Percentiles rank a stretch among this genome's conserved stretches.
phyloP scores from a whole-genome alignment of 92 coral and sea anemone species.

The Porites cylindrica region DNA sequence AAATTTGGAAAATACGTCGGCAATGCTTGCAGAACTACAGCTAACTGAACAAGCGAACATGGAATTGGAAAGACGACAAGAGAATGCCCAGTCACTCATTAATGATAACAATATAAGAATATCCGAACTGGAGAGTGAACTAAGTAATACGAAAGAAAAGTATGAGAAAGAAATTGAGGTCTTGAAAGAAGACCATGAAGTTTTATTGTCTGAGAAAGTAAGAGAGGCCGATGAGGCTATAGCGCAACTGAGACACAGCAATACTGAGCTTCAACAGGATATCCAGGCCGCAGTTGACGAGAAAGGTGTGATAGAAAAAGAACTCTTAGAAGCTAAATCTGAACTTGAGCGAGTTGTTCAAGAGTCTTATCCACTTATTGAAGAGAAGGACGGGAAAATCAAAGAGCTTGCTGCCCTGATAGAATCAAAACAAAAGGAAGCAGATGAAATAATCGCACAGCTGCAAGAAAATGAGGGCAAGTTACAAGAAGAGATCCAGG shows the following conservation, averaged over 20 bases:
- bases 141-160: constrained; percentile 31
- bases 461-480: constrained; percentile 26
- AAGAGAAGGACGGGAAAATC: constrained; percentile 45
- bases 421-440: constrained; percentile 23
- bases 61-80: constrained; percentile 43
- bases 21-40: constrained; percentile 12
- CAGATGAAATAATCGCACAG: constrained; percentile 22
- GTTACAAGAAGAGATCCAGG: constrained; percentile 36
- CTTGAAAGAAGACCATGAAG: constrained; percentile 41
- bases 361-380: constrained; percentile 35
- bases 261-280: constrained; percentile 32
- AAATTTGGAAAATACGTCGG: constrained; percentile 16
- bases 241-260: constrained; percentile 23
- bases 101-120: constrained; percentile 42
- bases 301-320: constrained; percentile 26
- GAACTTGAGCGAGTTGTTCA: constrained; percentile 29
- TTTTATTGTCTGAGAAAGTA: constrained; percentile 38
- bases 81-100: constrained; percentile 35
- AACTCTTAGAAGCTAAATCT: constrained; percentile 13
- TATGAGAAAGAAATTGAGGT: constrained; percentile 25
- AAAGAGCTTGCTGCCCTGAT: constrained; percentile 26
- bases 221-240: constrained; percentile 36
- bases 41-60: constrained; percentile 26
- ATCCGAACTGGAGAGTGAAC: constrained; percentile 10
- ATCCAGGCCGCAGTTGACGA: not conserved